A percentile compares a stretch with the other conserved stretches of the same genome.
Evolutionary conservation across 2,797 vertebrate species (phyloP).

Genomic region (Petrocephalus sullivani): DNA sequence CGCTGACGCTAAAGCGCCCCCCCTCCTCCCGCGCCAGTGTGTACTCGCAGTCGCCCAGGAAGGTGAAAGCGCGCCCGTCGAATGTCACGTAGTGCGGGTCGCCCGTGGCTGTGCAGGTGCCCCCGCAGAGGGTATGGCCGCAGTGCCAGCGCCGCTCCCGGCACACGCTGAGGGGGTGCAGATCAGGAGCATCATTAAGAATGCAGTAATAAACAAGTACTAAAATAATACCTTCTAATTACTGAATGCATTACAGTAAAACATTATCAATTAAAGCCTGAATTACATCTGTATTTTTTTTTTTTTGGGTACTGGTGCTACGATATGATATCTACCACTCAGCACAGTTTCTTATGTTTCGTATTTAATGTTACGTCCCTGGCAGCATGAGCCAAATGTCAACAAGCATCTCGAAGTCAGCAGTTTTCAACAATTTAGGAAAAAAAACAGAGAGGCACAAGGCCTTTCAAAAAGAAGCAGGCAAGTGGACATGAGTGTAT

Average conservation of each 20-base stretch:
- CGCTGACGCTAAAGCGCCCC: slow-evolving; percentile 70
- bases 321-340: neutral
- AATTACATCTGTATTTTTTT: neutral
- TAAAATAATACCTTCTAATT: neutral
- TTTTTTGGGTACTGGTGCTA: neutral
- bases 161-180: slow-evolving; percentile 64
- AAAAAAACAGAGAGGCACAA: neutral
- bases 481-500: neutral
- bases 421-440: neutral
- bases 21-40: slow-evolving; percentile 66
- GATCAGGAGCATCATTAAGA: neutral
- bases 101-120: slow-evolving; percentile 78
- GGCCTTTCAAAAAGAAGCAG: neutral
- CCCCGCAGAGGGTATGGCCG: slow-evolving; percentile 55
- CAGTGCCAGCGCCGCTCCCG: slow-evolving; percentile 73
- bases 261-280: neutral
- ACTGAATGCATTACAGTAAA: neutral
- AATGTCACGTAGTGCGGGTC: slow-evolving; percentile 89
- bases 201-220: neutral
- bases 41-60: slow-evolving; percentile 86
- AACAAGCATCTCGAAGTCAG: neutral
- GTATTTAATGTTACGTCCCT: neutral
- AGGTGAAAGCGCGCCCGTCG: slow-evolving; percentile 76
- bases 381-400: neutral
- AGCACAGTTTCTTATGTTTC: neutral